These are phyloP conservation scores for Neostethus bicornis DNA, from an alignment of 2,797 vertebrate species.

Conservation along the genomic window DNA sequence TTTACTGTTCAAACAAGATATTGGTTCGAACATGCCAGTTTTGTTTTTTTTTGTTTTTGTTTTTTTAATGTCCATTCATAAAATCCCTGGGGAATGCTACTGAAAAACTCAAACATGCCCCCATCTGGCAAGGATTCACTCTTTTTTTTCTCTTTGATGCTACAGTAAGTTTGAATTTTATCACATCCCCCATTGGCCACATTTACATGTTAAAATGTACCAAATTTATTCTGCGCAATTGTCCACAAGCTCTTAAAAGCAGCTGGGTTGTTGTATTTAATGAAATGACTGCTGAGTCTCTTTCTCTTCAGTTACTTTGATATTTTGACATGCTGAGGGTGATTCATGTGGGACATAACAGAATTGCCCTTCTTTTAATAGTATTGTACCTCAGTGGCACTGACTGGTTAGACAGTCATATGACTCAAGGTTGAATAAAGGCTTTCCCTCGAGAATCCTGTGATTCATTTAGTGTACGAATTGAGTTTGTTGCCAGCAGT, in stretches of 20 bases:
- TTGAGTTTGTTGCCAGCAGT: constrained; percentile 5
- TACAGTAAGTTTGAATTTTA: not conserved
- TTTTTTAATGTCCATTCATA: no score
- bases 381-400: not conserved
- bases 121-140: no score
- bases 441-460: constrained; percentile 7
- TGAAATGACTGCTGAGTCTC: not conserved
- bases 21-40: no score
- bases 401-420: not conserved
- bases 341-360: not conserved
- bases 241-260: not conserved
- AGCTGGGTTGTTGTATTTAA: not conserved
- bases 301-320: not conserved
- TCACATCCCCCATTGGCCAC: not conserved
- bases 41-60: no score
- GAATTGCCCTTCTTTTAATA: not conserved
- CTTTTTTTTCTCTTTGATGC: no score
- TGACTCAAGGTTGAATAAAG: not conserved
- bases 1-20: not conserved
- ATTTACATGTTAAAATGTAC: no score
- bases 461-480: constrained; percentile 11
- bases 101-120: no score
- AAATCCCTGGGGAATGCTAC: no score
- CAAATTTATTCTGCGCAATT: not conserved
- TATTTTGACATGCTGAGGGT: not conserved